A percentile compares a stretch with the other conserved stretches of the same genome.
Evolutionary conservation across 1,140 invertebrate genomes (phyloP).

Genomic region (Mya arenaria): DNA sequence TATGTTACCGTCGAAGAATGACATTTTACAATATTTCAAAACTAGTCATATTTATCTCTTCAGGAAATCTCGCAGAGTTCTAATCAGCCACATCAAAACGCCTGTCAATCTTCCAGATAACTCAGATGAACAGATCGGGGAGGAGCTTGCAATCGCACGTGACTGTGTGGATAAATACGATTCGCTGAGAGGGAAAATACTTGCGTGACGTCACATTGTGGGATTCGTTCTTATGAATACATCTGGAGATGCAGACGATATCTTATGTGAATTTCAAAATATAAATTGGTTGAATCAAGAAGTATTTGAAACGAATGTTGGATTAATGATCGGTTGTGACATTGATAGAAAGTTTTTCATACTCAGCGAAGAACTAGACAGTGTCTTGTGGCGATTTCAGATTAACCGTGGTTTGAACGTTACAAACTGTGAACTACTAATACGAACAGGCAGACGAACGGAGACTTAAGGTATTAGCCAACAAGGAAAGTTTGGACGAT

Average conservation of each 20-base stretch:
- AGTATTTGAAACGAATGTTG: no score
- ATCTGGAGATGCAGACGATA: conserved; percentile 24
- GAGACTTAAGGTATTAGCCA: no score
- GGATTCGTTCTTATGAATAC: conserved; percentile 8
- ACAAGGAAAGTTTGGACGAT: no score
- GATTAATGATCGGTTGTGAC: conserved; percentile 10
- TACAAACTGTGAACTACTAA: no score
- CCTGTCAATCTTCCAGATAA: conserved; percentile 33
- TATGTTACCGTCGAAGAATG: background rate
- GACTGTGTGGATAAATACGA: background rate
- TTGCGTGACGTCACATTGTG: conserved; percentile 29
- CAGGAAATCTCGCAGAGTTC: conserved; percentile 23
- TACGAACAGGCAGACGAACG: no score
- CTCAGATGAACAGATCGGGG: conserved; percentile 2
- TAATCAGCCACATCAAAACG: conserved; percentile 34
- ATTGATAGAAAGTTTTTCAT: conserved; percentile 9
- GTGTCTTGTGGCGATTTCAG: no score
- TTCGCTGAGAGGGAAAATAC: conserved; percentile 1
- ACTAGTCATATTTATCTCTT: conserved; percentile 37
- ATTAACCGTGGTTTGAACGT: no score
- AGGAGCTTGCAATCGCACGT: conserved; percentile 22
- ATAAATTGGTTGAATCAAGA: conserved; percentile 4
- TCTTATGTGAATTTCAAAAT: conserved; percentile 31
- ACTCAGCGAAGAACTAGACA: no score
- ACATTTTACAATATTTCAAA: conserved; percentile 39